A percentile compares a stretch with the other conserved stretches of the same genome.
Conservation (phyloP, 2,113 vertebrate species). For the Hemibagrus wyckioides region DNA sequence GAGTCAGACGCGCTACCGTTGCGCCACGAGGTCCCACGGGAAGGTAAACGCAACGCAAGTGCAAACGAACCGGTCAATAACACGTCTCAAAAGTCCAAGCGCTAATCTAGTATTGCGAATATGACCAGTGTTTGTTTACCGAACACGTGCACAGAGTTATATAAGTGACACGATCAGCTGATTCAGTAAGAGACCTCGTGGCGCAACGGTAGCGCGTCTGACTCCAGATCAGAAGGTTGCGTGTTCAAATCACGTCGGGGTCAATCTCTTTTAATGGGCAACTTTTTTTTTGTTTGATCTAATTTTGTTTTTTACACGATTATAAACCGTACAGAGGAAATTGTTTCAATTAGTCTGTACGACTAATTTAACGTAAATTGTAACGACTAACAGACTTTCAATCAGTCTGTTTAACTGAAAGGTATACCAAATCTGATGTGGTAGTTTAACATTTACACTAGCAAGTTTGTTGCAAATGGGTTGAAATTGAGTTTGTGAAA, state of each 20-base stretch:
- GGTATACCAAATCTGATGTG: too few relatives aligned
- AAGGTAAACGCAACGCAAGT: rapidly evolving
- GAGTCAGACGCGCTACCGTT: conserved; percentile 71
- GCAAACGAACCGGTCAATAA: background rate
- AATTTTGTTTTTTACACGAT: too few relatives aligned
- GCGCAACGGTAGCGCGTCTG: conserved; percentile 49
- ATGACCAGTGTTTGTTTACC: background rate
- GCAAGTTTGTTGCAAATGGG: too few relatives aligned
- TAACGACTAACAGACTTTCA: too few relatives aligned
- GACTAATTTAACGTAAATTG: too few relatives aligned
- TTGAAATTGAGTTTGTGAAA: background rate
- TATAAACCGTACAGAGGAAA: too few relatives aligned
- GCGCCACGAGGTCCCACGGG: conserved; percentile 60
- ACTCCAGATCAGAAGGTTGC: conserved; percentile 50
- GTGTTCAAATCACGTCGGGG: conserved; percentile 49
- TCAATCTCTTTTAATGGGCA: background rate
- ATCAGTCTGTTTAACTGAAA: too few relatives aligned
- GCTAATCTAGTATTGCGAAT: too few relatives aligned
- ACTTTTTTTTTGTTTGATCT: too few relatives aligned
- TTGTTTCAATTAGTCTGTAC: too few relatives aligned
- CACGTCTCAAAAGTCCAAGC: background rate
- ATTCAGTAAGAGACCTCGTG: background rate
- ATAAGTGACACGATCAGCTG: background rate
- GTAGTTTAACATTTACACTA: too few relatives aligned
- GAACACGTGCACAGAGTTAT: background rate